Conservation (phyloP, 2,888 invertebrate species). For the Alitta virens region DNA sequence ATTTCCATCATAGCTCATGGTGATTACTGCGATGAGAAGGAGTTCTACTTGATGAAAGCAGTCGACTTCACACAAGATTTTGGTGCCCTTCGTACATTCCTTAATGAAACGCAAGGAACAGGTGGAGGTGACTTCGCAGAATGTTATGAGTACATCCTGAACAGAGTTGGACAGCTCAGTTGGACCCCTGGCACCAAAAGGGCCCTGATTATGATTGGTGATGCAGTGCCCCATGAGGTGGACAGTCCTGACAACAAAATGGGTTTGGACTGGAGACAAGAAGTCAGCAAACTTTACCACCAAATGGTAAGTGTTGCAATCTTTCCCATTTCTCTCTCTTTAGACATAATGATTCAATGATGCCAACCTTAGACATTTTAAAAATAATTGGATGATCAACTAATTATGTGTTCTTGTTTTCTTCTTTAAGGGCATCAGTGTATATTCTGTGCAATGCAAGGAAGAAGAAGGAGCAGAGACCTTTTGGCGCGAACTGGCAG, state of each 20-base stretch:
- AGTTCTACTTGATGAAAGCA: constrained; percentile 40
- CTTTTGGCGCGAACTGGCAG: constrained; percentile 40
- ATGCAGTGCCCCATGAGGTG: constrained; percentile 44
- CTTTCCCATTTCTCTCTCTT: too few species aligned
- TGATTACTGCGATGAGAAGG: background rate
- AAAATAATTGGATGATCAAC: background rate
- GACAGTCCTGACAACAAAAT: constrained; percentile 31
- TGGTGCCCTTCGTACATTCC: constrained; percentile 37
- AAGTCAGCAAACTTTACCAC: constrained; percentile 29
- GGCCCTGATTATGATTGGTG: constrained; percentile 49
- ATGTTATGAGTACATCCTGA: constrained; percentile 49
- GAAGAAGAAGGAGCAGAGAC: background rate
- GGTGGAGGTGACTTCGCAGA: constrained; percentile 49
- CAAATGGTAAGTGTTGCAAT: constrained; percentile 29
- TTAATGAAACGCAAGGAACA: constrained; percentile 37
- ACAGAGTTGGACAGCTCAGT: constrained; percentile 37
- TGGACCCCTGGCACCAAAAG: constrained; percentile 48
- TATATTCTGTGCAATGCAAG: constrained; percentile 38
- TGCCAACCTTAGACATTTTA: too few species aligned
- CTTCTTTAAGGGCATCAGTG: constrained; percentile 36
- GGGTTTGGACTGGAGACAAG: constrained; percentile 40
- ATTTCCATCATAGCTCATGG: background rate
- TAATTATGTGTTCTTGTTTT: background rate
- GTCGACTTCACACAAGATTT: constrained; percentile 42
- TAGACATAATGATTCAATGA: too few species aligned